Evolutionary conservation across 2,888 invertebrate genomes (phyloP), one percentile per base, ranked within the genome.

Genomic region (Cotesia congregata): DNA sequence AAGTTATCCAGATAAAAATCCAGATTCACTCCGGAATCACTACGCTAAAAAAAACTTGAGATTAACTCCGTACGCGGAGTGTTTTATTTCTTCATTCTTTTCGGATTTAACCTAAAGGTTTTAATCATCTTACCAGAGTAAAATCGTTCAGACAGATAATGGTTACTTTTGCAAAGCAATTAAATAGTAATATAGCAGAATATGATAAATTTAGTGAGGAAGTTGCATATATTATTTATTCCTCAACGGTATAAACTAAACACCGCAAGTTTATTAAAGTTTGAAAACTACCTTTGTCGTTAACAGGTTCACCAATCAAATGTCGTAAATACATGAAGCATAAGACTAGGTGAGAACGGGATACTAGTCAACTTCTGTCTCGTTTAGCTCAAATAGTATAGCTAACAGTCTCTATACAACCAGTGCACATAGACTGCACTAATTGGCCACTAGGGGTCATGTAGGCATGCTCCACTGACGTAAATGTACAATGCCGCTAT

Each of bases 391-490:
- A 39, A 61, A 68, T 68, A 41, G 50, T 50, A 50, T 50, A 50
- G 50, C 50, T 50, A 50, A 50, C 50, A 50, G 50, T 12, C 50
- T 50, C 7, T 50, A 50, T 50, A 50, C 50, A 50, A 50, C 50
- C 50, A 41, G 17, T 40, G 68, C 15, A 40, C 39, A 40, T 59
- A 70, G 71, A 72, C 39, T 30, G 15, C 17, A 62, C 20, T 72
- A 72, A 72, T 72, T 72, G 62, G 71, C 62, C 39, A 38, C 71
- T 72, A 12, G 62, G 71, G 39, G 50, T 50, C 30, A 15, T 60
- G 39, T 62, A 72, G 71, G 62, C 71, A 72, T 62, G 71, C 39
- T 70, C 15, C 40, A 62, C 62, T 15, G 70, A 70, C 50, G 70
- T 70, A 72, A 72, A 62, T 62, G 62, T 60, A 38, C 60, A 40